Evolutionary conservation across 2,797 vertebrate genomes (phyloP).

Genomic region (Zonotrichia albicollis): DNA sequence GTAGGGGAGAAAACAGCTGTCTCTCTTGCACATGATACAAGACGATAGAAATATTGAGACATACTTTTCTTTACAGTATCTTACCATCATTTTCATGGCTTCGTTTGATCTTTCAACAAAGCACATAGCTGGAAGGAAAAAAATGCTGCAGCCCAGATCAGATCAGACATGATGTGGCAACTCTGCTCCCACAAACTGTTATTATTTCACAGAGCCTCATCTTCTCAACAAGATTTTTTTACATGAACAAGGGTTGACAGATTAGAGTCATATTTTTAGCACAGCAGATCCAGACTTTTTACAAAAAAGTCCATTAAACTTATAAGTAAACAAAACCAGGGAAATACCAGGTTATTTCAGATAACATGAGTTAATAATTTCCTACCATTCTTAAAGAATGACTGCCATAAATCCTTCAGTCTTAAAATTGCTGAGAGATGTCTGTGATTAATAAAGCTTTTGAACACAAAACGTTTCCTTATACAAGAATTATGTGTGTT

Average conservation of each 20-base stretch:
- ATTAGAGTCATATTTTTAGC: slow-evolving; percentile 18
- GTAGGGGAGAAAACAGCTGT: slow-evolving; percentile 73
- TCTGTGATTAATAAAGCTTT: slow-evolving; percentile 64
- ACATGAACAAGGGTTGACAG: not conserved
- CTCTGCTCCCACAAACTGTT: not conserved
- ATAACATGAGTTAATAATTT: slow-evolving; percentile 18
- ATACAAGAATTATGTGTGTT: slow-evolving; percentile 36
- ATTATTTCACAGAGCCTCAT: not conserved
- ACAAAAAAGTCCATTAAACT: slow-evolving; percentile 30
- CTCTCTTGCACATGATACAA: slow-evolving; percentile 43
- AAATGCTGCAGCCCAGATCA: not conserved
- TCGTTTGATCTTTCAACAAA: slow-evolving; percentile 54
- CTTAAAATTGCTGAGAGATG: slow-evolving; percentile 64
- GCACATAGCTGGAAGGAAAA: slow-evolving; percentile 20
- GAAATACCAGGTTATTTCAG: slow-evolving; percentile 28
- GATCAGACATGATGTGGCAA: not conserved
- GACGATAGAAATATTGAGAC: slow-evolving; percentile 52
- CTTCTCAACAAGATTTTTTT: not conserved
- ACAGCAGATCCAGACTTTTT: slow-evolving; percentile 5
- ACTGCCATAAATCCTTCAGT: slow-evolving; percentile 40
- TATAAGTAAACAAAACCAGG: slow-evolving; percentile 40
- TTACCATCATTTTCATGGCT: slow-evolving; percentile 30
- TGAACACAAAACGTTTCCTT: slow-evolving; percentile 63
- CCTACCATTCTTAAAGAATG: slow-evolving; percentile 28
- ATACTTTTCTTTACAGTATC: slow-evolving; percentile 2